Base-by-base conservation (phyloP, 2,113 vertebrate genomes). In the Poeciliopsis turrubarensis region DNA sequence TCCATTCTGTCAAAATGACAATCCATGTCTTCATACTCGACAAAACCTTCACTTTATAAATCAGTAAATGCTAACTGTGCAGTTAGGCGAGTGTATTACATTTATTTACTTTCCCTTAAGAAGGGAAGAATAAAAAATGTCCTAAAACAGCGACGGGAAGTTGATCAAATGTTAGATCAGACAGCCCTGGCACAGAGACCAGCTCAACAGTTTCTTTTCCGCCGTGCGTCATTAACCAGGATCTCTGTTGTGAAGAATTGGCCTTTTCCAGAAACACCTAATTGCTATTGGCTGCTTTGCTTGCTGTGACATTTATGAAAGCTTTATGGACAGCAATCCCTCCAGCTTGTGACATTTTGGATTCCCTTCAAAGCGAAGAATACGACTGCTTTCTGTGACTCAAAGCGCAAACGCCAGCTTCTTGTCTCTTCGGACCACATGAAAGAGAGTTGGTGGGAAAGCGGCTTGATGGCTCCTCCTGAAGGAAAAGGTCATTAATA, bases 401-500 rank as follows among this genome's bases (percentile, higher is more conserved):
- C 86, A 70, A 86, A 95, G 89, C 89, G 81, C 89, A 68, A 66
- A 65, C 77, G 79, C 62, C 79, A 54, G 61, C 92, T 78, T 74
- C 81, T 83, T 89, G 85, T 84, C 85, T 86, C 30, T 75, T 69
- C 68, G 80, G 89, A 80, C 30, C 76, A 87, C 83, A 93, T 93
- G 89, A 94, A 93, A 89, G 85, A 90, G 89, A 3, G 67, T 71
- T 4, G 75, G 77, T 60, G 73, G 80, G 81, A 92, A 32, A 80
- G 31, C 44, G 73, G 70, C 89, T 81, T 67, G 93, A 80, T 22
- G 41, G 90, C 90, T 89, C 80, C 84, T 89, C 80, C 79, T 67
- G 88, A 22, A 34, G 86, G 84, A 90, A 88, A 95, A 95, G 94
- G 92, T 94, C 92, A 94, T 67, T 86, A 92, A 94, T 88, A 69